phyloP scores from a whole-genome alignment of 2,888 invertebrate genomes.

The Crematogaster levior region DNA sequence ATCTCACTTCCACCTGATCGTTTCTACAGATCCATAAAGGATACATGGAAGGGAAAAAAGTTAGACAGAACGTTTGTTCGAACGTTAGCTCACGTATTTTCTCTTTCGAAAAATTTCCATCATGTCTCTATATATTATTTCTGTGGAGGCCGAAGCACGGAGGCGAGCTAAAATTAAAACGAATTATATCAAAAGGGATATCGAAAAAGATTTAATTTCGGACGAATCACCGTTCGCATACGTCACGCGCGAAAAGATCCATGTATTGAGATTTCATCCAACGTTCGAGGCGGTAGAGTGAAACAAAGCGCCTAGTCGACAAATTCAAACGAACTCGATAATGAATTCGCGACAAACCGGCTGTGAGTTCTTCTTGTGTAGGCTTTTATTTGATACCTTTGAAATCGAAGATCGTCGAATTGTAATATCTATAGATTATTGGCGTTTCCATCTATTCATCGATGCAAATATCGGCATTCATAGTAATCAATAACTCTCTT shows the following conservation, averaged over 20 bases:
- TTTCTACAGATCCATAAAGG: conserved; percentile 24
- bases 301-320: conserved; percentile 33
- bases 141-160: not conserved
- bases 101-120: conserved; percentile 36
- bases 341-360: conserved; percentile 43
- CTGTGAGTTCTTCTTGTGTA: conserved; percentile 33
- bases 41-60: not conserved
- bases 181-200: conserved; percentile 51
- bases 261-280: conserved; percentile 43
- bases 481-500: conserved; percentile 27
- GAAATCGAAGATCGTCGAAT: not conserved
- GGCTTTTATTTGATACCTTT: conserved; percentile 26
- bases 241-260: conserved; percentile 41
- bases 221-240: conserved; percentile 29
- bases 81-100: not conserved
- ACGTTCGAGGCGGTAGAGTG: conserved; percentile 24
- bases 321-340: conserved; percentile 51
- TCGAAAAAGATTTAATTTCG: conserved; percentile 50
- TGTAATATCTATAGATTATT: conserved; percentile 22
- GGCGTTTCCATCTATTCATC: conserved; percentile 15
- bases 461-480: conserved; percentile 9
- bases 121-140: conserved; percentile 31
- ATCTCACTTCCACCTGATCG: conserved; percentile 6
- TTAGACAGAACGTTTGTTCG: conserved; percentile 29
- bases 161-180: conserved; percentile 45